Base-by-base conservation (phyloP, 2,888 invertebrate genomes). In the Lasiommata megera region DNA sequence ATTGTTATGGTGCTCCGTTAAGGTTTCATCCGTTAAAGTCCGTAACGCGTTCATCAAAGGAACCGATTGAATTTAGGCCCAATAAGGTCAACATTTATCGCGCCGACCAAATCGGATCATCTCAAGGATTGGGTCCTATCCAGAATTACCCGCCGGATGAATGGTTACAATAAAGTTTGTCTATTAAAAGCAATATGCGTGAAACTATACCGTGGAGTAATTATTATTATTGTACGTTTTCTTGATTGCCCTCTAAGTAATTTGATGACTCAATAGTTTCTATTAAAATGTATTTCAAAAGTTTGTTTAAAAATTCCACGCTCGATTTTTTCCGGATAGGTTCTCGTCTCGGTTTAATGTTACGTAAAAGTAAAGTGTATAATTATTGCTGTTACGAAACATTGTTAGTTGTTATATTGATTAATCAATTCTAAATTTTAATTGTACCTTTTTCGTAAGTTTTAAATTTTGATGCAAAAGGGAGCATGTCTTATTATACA, bases 161-260 rank as follows among this genome's bases (percentile, higher is more conserved):
- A 3, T 23, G 23, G 2, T 23, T 2, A 2, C 8, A 16, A 16
- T 1, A 1, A 8, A 7, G 1, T 8, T 1, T 6, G 16, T 28
- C 16, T 31, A 16, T 31, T 46, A 46, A 46, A 9, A 44, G 44
- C 5, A 16, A 31, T 14, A 31, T 12, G 37, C 31, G 31, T 31
- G 46, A 16, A 31, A 31, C 31, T 46, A n/a, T 17, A 46, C 31
- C 46, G 29, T 16, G 16, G 16, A 70, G 74, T 74, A 71, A 76
- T 76, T 71, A 65, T 76, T 71, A 65, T 50, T 29, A 12, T 48
- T 34, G 44, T 34, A 56, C 12, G 38, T 36, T 37, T 28, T 54
- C 29, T 29, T 46, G 16, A 46, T 46, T 46, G 46, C 16, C 16
- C 11, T 44, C 29, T 2, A 31, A 6, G 31, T 31, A 46, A 31